Conservation (phyloP, 2,797 vertebrate genomes). For the Peromyscus aztecus region DNA sequence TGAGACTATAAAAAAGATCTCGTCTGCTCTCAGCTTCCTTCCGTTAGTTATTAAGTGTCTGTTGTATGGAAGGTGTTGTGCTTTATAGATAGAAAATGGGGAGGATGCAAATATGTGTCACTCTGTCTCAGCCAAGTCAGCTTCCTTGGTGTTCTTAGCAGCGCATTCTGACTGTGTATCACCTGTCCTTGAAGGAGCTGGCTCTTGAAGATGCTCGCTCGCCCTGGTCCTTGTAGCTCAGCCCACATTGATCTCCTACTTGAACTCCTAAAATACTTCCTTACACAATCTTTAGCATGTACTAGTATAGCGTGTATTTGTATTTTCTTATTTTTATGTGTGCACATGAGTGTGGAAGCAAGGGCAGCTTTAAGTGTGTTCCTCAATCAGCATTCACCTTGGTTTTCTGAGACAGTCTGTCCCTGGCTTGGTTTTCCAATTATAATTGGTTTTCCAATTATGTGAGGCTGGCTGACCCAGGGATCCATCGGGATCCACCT, state of each 20-base stretch:
- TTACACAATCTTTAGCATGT: not conserved
- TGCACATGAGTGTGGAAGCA: not conserved
- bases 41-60: not conserved
- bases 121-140: not conserved
- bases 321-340: not conserved
- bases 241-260: conserved; percentile 16
- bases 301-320: not conserved
- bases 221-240: not conserved
- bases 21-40: not conserved
- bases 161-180: not conserved
- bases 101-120: not conserved
- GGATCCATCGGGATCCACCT: no score
- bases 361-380: not conserved
- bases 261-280: conserved; percentile 18
- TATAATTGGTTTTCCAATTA: not conserved
- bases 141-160: not conserved
- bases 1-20: not conserved
- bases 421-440: not conserved
- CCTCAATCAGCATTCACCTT: not conserved
- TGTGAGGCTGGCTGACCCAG: not conserved
- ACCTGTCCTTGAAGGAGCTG: not conserved
- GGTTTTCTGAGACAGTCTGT: not conserved
- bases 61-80: not conserved
- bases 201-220: not conserved
- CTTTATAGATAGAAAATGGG: not conserved